Conservation (phyloP, 2,113 vertebrate genomes). For the Myotis yumanensis region DNA sequence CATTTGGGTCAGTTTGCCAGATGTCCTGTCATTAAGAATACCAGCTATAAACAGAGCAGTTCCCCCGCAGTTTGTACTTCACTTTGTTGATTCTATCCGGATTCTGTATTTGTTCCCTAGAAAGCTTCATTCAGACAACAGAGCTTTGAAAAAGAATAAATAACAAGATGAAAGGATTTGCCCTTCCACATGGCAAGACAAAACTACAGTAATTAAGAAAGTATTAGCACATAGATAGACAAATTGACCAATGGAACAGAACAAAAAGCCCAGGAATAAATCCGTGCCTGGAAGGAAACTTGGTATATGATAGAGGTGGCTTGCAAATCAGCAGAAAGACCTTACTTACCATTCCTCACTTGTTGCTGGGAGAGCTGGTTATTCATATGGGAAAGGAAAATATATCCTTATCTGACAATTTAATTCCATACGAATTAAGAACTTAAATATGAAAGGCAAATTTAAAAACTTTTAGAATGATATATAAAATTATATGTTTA, state of each 20-base stretch:
- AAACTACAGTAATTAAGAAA: slow-evolving; percentile 36
- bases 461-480: slow-evolving; percentile 27
- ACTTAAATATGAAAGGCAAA: slow-evolving; percentile 47
- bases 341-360: not conserved
- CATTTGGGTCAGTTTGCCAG: slow-evolving; percentile 45
- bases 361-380: not conserved
- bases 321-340: slow-evolving; percentile 1
- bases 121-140: slow-evolving; percentile 57
- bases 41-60: slow-evolving; percentile 40
- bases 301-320: not conserved
- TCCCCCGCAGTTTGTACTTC: slow-evolving; percentile 41
- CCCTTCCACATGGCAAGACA: slow-evolving; percentile 22
- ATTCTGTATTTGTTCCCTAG: slow-evolving; percentile 52
- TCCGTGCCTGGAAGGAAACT: not conserved
- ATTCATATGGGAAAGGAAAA: slow-evolving; percentile 32
- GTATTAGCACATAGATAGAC: slow-evolving; percentile 34
- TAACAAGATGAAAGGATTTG: slow-evolving; percentile 40
- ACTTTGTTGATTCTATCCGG: slow-evolving; percentile 30
- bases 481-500: slow-evolving; percentile 4
- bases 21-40: slow-evolving; percentile 63
- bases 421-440: not conserved
- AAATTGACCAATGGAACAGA: not conserved
- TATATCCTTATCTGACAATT: not conserved
- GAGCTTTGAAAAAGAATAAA: slow-evolving; percentile 47
- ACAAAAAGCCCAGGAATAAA: slow-evolving; percentile 28